These are phyloP conservation scores for Eonycteris spelaea DNA, from an alignment of 2,113 vertebrate species.

Conservation along the genomic window DNA sequence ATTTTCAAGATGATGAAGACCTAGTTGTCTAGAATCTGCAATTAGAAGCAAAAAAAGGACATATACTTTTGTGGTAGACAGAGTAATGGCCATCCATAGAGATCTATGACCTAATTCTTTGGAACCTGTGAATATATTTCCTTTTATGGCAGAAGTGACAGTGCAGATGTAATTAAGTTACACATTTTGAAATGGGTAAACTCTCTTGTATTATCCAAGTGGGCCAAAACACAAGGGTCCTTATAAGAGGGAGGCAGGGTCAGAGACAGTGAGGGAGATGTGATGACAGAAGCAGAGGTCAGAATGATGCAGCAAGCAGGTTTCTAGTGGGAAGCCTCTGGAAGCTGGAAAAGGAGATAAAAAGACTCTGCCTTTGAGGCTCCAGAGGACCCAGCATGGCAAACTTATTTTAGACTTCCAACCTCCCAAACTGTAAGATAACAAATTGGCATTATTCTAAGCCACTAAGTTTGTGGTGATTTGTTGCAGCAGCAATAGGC, in stretches of 20 bases:
- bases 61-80: not conserved
- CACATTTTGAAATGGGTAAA: not conserved
- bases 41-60: not conserved
- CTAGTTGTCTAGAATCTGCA: not conserved
- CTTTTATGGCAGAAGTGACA: not conserved
- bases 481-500: not conserved
- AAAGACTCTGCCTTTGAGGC: rapidly evolving
- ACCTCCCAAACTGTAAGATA: not conserved
- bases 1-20: not conserved
- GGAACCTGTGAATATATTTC: not conserved
- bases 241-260: not conserved
- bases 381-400: not conserved
- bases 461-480: not conserved
- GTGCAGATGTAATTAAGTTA: not conserved
- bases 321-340: not conserved
- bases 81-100: not conserved
- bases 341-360: not conserved
- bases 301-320: not conserved
- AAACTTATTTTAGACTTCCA: not conserved
- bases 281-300: not conserved
- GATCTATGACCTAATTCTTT: not conserved
- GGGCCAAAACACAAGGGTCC: not conserved
- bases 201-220: not conserved
- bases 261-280: not conserved
- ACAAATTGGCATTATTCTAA: not conserved